Percentiles rank a stretch among this genome's conserved stretches.
phyloP scores from a whole-genome alignment of 2,113 vertebrate species.

The Dendropsophus ebraccatus region DNA sequence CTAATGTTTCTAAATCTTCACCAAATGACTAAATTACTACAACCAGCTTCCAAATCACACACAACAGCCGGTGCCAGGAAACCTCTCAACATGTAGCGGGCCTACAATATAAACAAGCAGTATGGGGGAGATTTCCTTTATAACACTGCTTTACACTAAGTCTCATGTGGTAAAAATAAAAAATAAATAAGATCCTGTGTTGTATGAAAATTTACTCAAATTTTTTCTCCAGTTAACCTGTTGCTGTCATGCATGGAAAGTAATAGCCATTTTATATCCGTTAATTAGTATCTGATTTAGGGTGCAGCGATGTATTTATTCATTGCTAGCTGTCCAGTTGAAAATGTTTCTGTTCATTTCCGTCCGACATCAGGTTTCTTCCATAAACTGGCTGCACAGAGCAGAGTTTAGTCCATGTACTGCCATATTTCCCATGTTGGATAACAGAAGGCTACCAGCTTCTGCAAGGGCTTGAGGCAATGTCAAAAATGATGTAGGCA shows the following conservation, averaged over 20 bases:
- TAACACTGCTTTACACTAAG: neutral
- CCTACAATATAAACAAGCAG: neutral
- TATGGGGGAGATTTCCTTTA: neutral
- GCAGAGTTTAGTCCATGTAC: slow-evolving; percentile 33
- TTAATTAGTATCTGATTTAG: neutral
- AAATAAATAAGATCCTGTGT: too few relatives aligned
- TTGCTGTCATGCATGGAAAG: neutral
- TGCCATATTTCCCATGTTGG: slow-evolving; percentile 10
- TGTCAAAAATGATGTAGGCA: slow-evolving; percentile 46
- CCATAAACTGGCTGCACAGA: neutral
- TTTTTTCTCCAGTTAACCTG: too few relatives aligned
- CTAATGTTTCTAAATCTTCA: neutral
- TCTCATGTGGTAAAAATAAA: too few relatives aligned
- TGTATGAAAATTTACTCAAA: neutral
- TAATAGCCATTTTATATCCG: neutral
- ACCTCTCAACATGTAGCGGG: neutral
- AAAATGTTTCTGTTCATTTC: neutral
- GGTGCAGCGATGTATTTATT: neutral
- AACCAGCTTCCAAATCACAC: neutral
- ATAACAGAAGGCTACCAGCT: slow-evolving; percentile 49
- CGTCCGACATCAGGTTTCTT: neutral
- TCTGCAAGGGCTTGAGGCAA: slow-evolving; percentile 46
- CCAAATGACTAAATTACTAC: neutral
- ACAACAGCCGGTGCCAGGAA: neutral
- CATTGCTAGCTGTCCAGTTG: neutral